These are phyloP conservation scores for Dicycla oo DNA, from an alignment of 2,888 invertebrate species.

Conservation along the genomic window DNA sequence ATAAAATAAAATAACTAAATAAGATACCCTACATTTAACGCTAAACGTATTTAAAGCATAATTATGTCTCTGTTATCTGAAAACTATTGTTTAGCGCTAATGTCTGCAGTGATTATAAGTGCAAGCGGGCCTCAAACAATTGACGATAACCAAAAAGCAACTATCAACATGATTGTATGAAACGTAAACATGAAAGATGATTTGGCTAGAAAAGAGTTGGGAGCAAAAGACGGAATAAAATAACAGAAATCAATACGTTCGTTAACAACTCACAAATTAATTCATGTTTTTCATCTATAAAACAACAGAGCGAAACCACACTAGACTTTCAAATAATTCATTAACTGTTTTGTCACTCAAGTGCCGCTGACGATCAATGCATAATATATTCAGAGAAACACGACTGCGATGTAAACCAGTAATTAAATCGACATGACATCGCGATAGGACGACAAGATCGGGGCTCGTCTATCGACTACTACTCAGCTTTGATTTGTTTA, in stretches of 20 bases:
- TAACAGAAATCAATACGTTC: neutral
- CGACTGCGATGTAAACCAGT: neutral
- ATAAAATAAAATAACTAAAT: too few relatives aligned
- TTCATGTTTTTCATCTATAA: neutral
- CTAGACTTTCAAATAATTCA: constrained; percentile 22
- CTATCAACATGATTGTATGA: neutral
- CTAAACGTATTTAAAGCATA: neutral
- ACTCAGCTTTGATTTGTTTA: constrained; percentile 18
- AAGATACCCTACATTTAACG: neutral
- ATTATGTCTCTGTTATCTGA: neutral
- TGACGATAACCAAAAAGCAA: neutral
- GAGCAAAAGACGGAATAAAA: neutral
- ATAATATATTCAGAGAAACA: neutral
- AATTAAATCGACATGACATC: constrained; percentile 11
- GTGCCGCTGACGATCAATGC: constrained; percentile 11
- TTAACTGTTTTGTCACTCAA: neutral
- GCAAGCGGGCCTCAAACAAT: neutral
- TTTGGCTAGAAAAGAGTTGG: neutral
- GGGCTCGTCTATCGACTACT: neutral
- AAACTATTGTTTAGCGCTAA: too few relatives aligned
- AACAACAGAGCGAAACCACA: neutral
- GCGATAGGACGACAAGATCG: neutral
- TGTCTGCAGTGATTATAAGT: too few relatives aligned
- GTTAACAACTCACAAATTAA: neutral
- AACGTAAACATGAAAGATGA: neutral